These are phyloP conservation scores for Lathamus discolor DNA, from an alignment of 2,113 vertebrate species.

Conservation along the genomic window DNA sequence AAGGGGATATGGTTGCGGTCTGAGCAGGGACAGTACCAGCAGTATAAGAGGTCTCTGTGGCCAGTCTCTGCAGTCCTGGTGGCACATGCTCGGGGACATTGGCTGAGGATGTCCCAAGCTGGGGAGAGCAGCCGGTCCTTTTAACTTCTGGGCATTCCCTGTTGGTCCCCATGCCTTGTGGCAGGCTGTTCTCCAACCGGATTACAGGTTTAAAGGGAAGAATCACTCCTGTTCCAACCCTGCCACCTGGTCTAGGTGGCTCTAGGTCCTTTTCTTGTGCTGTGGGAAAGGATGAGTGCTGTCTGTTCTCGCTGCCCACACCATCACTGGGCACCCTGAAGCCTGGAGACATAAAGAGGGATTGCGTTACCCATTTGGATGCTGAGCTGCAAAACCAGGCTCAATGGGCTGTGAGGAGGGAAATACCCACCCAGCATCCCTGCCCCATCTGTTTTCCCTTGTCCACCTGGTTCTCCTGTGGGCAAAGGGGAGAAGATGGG, in stretches of 20 bases:
- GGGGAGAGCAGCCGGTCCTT: not conserved
- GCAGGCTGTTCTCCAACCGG: not conserved
- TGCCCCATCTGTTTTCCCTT: not conserved
- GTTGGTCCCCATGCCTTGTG: not conserved
- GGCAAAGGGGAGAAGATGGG: not conserved
- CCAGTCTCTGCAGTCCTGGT: too few relatives aligned
- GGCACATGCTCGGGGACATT: fast-evolving
- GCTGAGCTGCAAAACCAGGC: not conserved
- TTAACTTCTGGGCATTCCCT: too few relatives aligned
- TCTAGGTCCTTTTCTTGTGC: not conserved
- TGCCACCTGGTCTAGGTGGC: not conserved
- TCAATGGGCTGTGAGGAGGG: not conserved
- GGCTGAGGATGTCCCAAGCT: not conserved
- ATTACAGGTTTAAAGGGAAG: not conserved
- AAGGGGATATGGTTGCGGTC: not conserved
- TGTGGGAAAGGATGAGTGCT: not conserved
- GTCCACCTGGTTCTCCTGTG: fast-evolving
- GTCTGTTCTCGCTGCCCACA: not conserved
- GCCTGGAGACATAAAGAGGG: fast-evolving
- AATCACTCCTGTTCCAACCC: not conserved
- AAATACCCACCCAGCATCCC: not conserved
- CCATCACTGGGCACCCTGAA: not conserved
- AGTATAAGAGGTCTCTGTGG: not conserved
- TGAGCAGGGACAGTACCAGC: not conserved
- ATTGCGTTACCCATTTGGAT: fast-evolving